phyloP scores from a whole-genome alignment of 2,888 invertebrate genomes.

The Brachypterus glaber region DNA sequence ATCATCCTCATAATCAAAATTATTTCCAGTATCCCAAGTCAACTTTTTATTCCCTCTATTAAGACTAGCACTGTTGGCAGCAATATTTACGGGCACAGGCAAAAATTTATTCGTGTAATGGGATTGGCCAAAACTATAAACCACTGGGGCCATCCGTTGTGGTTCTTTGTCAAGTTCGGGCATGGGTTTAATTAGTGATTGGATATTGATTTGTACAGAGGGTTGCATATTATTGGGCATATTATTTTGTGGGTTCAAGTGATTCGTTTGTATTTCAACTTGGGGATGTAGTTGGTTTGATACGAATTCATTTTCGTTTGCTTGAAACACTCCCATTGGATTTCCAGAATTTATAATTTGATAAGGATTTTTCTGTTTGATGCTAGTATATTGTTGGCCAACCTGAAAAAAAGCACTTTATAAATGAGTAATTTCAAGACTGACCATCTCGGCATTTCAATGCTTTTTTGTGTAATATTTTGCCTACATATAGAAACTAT shows the following conservation, averaged over 20 bases:
- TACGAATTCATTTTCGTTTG: slow-evolving; percentile 15
- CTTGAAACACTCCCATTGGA: slow-evolving; percentile 24
- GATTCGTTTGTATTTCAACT: slow-evolving; percentile 2
- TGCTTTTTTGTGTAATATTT: too few species aligned
- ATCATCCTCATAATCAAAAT: slow-evolving; percentile 47
- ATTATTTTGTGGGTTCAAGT: neutral
- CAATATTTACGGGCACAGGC: slow-evolving; percentile 18
- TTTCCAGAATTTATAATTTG: slow-evolving; percentile 21
- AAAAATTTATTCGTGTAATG: slow-evolving; percentile 36
- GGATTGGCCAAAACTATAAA: slow-evolving; percentile 37
- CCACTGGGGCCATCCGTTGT: slow-evolving; percentile 37
- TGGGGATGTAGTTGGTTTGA: slow-evolving; percentile 4
- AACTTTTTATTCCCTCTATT: slow-evolving; percentile 27
- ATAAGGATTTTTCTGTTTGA: slow-evolving; percentile 21
- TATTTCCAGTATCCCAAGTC: slow-evolving; percentile 30
- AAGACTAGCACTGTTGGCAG: slow-evolving; percentile 30
- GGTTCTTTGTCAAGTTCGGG: slow-evolving; percentile 31
- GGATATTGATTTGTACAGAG: slow-evolving; percentile 38
- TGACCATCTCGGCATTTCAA: too few species aligned
- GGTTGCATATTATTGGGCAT: slow-evolving; percentile 33
- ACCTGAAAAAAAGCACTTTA: slow-evolving; percentile 26
- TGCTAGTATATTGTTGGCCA: slow-evolving; percentile 33
- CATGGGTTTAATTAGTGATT: slow-evolving; percentile 37
- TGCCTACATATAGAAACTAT: too few species aligned
- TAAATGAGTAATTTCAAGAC: slow-evolving; percentile 1